Base-by-base conservation (phyloP, 2,888 invertebrate genomes). In the Stenolophus ochropezus region DNA sequence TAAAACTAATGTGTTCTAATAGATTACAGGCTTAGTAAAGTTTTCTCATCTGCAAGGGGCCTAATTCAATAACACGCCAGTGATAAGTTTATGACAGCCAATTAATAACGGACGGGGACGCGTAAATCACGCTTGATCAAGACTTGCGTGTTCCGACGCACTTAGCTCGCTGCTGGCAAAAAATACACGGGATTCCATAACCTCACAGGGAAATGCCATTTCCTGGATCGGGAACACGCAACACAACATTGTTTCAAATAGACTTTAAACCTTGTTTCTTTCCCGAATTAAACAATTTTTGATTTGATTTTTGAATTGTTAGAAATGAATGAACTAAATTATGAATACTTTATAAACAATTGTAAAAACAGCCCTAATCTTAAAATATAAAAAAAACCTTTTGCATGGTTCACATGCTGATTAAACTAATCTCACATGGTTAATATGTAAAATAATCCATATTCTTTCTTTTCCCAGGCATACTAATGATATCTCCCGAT, bases 31-130 rank as follows among this genome's bases (percentile, higher is more conserved):
- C 65, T 65, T 42, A 58, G 11, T 33, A 2, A 21, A 4, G 42
- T 76, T 56, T 76, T 58, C 65, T 77, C 65, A 25, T 49, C 51
- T 51, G 61, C 42, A 27, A 27, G 78, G 65, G 65, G 49, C 79
- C 79, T 80, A 73, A 80, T 80, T 80, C 80, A 80, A 73, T 79
- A 78, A 78, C 42, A 16, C 20, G 23, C 78, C 47, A 56, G 77
- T 78, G 78, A 78, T 78, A 78, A 65, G 65, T 49, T 47, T 69
- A 49, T 69, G 78, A 69, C 49, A 65, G 61, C 16, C 51, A 65
- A 78, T 78, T 49, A 78, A 78, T 78, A 47, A 78, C 49, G 21
- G 42, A 49, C 21, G 16, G 65, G 20, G 47, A 20, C 73, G 23
- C 78, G 78, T 78, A 79, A 79, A 79, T 79, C 79, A 79, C 79